Evolutionary conservation across 2,888 invertebrate genomes (phyloP), one percentile per base, ranked within the genome.

Genomic region (Cacoxenus indagator): DNA sequence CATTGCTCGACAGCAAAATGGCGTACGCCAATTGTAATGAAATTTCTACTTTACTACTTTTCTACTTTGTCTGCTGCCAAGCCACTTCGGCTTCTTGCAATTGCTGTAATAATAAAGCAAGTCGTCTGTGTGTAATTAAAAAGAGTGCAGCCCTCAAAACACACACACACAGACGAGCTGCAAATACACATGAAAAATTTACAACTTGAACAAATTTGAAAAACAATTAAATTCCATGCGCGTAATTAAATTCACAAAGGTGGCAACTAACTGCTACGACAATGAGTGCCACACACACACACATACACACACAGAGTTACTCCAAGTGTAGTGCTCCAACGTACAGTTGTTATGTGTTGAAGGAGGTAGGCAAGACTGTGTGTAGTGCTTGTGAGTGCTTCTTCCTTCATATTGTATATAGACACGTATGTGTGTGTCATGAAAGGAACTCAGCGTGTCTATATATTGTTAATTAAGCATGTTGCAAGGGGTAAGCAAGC

Each of bases 141-240:
- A 62, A 45, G 14, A 62, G 19, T 22, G 59, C 54, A 59, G 31
- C 59, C 59, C 59, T 59, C n/a, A 26, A 57, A 22, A 37, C 64
- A 74, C 64, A 68, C 64, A 54, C 71, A 73, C 69, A 71, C n/a
- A n/a, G n/a, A n/a, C n/a, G n/a, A n/a, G n/a, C n/a, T n/a, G n/a
- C 57, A 68, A 45, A 61, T 14, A 43, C 78, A 76, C 67, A 48
- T 65, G 29, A 65, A 70, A 78, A 76, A 77, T 74, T 83, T 81
- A 81, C 83, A 80, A 76, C 73, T 83, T 73, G 80, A 83, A 82
- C 80, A 82, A 81, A 81, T 83, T 84, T 83, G 82, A 84, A 85
- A 85, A 85, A 86, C 86, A 86, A 85, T 85, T 85, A 85, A 85
- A 86, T 86, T 84, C 82, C 85, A 85, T 84, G 85, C 83, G 86